Percentiles rank a stretch among this genome's conserved stretches.
These are phyloP conservation scores for Clamator glandarius DNA, from an alignment of 2,797 vertebrate genomes.

Conservation along the genomic window DNA sequence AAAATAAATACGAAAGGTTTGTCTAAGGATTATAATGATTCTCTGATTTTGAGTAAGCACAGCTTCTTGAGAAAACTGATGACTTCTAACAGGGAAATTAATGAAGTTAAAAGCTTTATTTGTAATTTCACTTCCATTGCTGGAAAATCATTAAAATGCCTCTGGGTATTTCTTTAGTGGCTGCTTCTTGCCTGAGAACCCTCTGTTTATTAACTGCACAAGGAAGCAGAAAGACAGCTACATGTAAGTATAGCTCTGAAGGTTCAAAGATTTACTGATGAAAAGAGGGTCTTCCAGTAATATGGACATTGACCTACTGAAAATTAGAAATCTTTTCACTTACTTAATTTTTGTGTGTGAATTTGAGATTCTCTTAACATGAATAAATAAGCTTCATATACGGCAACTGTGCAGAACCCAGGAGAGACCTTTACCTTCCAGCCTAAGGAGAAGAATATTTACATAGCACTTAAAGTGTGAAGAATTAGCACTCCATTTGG, in stretches of 20 bases:
- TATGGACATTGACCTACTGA: not conserved
- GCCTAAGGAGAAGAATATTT: not conserved
- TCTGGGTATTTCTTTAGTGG: constrained; percentile 63
- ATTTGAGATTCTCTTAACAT: not conserved
- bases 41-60: not conserved
- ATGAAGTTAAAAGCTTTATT: not conserved
- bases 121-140: not conserved
- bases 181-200: constrained; percentile 80
- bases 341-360: not conserved
- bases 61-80: not conserved
- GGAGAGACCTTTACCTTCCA: not conserved
- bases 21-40: not conserved
- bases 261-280: not conserved
- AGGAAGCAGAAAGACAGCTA: not conserved
- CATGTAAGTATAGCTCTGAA: constrained; percentile 61
- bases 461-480: not conserved
- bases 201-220: constrained; percentile 79
- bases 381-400: not conserved
- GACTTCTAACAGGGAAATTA: not conserved
- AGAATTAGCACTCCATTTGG: not conserved
- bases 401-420: not conserved
- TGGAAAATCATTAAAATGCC: not conserved
- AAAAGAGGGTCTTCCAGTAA: not conserved
- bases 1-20: not conserved
- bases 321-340: not conserved